Evolutionary conservation across 2,888 invertebrate genomes (phyloP), one percentile per base, ranked within the genome.

Genomic region (Cactoblastis cactorum): DNA sequence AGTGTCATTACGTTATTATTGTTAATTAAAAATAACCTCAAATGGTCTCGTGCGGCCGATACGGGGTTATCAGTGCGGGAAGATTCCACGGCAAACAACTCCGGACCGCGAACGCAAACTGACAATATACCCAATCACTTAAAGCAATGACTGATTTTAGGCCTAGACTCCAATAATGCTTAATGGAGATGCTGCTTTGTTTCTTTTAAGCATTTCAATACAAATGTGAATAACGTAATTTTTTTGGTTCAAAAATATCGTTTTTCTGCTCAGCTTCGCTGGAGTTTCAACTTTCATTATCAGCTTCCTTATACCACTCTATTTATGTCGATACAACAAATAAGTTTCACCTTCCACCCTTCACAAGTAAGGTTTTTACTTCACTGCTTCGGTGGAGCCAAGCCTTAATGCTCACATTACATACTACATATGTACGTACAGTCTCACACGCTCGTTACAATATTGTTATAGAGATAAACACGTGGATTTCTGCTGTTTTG

Each of bases 51-150:
- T 79, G 84, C 77, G 69, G 41, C 56, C 61, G 81, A 80, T 84
- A 81, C 70, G 59, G 55, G 66, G 83, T 85, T 56, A 52, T 58
- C 61, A 59, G 59, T 67, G 74, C 75, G 83, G 88, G 81, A 88
- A 85, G 85, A 86, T 88, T 88, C 88, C 88, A 88, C 74, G 52
- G 79, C 85, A 87, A 88, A 86, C 86, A 86, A 84, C 75, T 62
- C 58, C 54, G 51, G 45, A 35, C 22, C 38, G 28, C 52, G 34
- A 15, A 35, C 49, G 52, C 54, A 14, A 55, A 59, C 48, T 51
- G 57, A 38, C 58, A 56, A 53, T 56, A 51, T 56, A 65, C 60
- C 58, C 62, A 34, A 17, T 49, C 39, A 35, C 49, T 41, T 32
- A 43, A 38, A 39, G 24, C 39, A 51, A 46, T 52, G 41, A 50